These are phyloP conservation scores for Germaria angustata DNA, from an alignment of 2,888 invertebrate genomes.

Conservation along the genomic window DNA sequence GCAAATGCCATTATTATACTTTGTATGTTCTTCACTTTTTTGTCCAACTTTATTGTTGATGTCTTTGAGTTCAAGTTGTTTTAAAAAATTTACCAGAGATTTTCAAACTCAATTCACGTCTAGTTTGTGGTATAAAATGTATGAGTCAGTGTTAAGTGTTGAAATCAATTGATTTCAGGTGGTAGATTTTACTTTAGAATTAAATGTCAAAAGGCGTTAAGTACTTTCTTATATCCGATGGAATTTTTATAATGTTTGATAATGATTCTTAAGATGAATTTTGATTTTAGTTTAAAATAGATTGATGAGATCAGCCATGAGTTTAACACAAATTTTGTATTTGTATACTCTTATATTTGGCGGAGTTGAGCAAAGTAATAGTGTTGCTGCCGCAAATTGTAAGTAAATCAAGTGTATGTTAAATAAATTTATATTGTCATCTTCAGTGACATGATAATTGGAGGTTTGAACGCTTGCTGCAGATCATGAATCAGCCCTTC, in stretches of 20 bases:
- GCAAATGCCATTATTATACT: not conserved
- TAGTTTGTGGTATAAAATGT: not conserved
- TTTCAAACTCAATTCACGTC: not conserved
- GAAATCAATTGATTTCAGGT: constrained; percentile 19
- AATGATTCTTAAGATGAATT: too few relatives aligned
- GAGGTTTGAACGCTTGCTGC: too few relatives aligned
- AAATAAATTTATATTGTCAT: too few relatives aligned
- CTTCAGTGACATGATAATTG: too few relatives aligned
- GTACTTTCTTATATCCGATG: not conserved
- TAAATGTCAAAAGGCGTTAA: not conserved
- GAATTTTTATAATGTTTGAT: not conserved
- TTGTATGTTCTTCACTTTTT: not conserved
- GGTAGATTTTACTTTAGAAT: not conserved
- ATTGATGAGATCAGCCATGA: not conserved
- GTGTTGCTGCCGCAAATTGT: too few relatives aligned
- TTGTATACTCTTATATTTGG: too few relatives aligned
- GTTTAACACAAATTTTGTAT: not conserved
- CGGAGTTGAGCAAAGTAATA: too few relatives aligned
- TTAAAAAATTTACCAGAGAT: not conserved
- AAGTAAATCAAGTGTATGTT: too few relatives aligned
- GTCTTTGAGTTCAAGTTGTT: not conserved
- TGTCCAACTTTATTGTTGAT: not conserved
- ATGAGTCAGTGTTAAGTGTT: constrained; percentile 8
- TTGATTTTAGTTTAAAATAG: not conserved
- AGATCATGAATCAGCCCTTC: too few relatives aligned